These are phyloP conservation scores for Poecilia wingei DNA, from an alignment of 2,797 vertebrate genomes.

Conservation along the genomic window DNA sequence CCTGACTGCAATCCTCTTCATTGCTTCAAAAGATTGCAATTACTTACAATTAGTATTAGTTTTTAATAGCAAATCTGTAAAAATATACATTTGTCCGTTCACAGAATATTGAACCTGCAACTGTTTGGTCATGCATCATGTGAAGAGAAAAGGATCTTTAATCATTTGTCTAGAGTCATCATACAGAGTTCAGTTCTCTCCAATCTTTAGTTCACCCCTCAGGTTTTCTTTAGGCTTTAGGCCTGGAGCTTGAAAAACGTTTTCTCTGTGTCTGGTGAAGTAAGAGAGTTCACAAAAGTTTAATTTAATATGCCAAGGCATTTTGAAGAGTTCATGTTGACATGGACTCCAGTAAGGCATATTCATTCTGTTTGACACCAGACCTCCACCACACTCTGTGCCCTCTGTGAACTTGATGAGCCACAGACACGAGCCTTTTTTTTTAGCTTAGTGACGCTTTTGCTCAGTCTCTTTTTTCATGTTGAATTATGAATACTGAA, in stretches of 20 bases:
- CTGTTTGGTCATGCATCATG: neutral
- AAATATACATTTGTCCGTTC: neutral
- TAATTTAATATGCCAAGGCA: neutral
- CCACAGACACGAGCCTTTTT: neutral
- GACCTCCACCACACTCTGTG: too few relatives aligned
- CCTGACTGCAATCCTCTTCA: neutral
- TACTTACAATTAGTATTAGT: neutral
- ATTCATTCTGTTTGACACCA: too few relatives aligned
- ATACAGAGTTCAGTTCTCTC: neutral
- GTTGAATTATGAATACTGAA: too few relatives aligned
- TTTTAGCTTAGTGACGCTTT: too few relatives aligned
- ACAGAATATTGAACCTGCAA: neutral
- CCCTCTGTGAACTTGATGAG: neutral
- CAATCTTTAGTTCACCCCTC: neutral
- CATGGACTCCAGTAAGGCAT: neutral
- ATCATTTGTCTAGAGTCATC: neutral
- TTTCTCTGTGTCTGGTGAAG: neutral
- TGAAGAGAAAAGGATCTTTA: neutral
- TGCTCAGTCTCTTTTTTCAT: too few relatives aligned
- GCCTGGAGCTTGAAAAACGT: neutral
- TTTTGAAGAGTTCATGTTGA: neutral
- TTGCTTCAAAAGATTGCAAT: neutral
- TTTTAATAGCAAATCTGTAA: neutral
- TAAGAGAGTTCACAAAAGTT: neutral
- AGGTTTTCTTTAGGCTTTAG: neutral